These are phyloP conservation scores for Meriones psammophilus DNA, from an alignment of 2,797 vertebrate genomes.

Conservation along the genomic window DNA sequence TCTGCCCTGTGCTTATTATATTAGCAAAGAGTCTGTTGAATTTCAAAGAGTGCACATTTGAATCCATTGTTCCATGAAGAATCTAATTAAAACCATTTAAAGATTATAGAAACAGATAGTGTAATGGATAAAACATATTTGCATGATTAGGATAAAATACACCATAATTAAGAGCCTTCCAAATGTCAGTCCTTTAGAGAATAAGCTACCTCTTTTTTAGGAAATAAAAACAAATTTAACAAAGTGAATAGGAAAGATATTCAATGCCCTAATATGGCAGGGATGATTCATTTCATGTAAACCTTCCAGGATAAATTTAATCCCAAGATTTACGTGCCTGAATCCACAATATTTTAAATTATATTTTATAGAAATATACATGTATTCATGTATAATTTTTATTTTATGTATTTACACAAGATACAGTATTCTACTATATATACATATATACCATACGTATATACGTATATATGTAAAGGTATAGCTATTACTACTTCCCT, in stretches of 20 bases:
- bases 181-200: constrained; percentile 68
- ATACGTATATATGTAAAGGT: not conserved
- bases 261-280: not conserved
- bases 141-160: constrained; percentile 81
- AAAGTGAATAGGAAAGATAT: constrained; percentile 48
- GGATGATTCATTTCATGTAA: constrained; percentile 5
- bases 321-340: not conserved
- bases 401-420: not conserved
- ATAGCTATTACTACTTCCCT: constrained; percentile 58
- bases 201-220: constrained; percentile 76
- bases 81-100: constrained; percentile 85
- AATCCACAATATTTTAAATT: constrained; percentile 28
- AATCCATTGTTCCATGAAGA: constrained; percentile 83
- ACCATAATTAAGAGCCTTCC: constrained; percentile 81
- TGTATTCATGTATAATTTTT: not conserved
- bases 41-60: constrained; percentile 81
- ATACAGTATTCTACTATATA: not conserved
- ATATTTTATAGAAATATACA: not conserved
- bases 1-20: constrained; percentile 84
- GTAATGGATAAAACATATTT: constrained; percentile 82
- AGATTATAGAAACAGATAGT: constrained; percentile 81
- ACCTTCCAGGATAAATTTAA: not conserved
- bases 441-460: no score
- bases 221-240: constrained; percentile 70
- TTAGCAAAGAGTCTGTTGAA: constrained; percentile 84